A percentile compares a stretch with the other conserved stretches of the same genome.
These are phyloP conservation scores for Conchocele bisecta DNA, from an alignment of 2,888 invertebrate species.

Conservation along the genomic window DNA sequence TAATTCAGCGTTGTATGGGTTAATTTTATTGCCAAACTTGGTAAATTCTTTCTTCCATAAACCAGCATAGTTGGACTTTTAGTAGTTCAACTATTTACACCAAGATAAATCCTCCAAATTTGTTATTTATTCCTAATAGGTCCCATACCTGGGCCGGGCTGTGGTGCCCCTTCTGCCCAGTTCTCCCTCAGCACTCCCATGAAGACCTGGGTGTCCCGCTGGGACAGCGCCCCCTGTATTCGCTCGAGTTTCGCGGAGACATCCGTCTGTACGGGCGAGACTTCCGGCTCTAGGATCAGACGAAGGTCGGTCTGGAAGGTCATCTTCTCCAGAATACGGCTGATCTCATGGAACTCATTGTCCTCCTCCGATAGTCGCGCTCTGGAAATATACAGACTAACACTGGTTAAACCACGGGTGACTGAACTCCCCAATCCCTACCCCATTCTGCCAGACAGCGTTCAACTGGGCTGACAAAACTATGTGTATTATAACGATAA, in stretches of 20 bases:
- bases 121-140: too few species aligned
- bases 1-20: too few species aligned
- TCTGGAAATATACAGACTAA: conserved; percentile 16
- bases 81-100: not conserved
- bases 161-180: conserved; percentile 83
- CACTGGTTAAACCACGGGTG: too few species aligned
- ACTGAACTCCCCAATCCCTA: too few species aligned
- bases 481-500: too few species aligned
- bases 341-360: conserved; percentile 89
- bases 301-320: conserved; percentile 89
- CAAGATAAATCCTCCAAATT: too few species aligned
- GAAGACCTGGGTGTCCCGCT: conserved; percentile 89
- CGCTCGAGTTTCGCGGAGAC: conserved; percentile 88
- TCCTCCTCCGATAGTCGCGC: conserved; percentile 72
- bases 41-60: not conserved
- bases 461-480: too few species aligned
- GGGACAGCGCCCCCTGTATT: conserved; percentile 87
- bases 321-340: conserved; percentile 90
- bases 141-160: conserved; percentile 66
- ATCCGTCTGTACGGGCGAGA: conserved; percentile 84
- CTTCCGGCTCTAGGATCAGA: conserved; percentile 85
- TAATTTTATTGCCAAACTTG: not conserved
- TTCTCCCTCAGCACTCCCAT: conserved; percentile 90
- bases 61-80: not conserved
- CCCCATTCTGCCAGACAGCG: too few species aligned